Percentiles rank a stretch among this genome's conserved stretches.
These are phyloP conservation scores for Brachyhypopomus occidentalis DNA, from an alignment of 2,113 vertebrate species.

Conservation along the genomic window DNA sequence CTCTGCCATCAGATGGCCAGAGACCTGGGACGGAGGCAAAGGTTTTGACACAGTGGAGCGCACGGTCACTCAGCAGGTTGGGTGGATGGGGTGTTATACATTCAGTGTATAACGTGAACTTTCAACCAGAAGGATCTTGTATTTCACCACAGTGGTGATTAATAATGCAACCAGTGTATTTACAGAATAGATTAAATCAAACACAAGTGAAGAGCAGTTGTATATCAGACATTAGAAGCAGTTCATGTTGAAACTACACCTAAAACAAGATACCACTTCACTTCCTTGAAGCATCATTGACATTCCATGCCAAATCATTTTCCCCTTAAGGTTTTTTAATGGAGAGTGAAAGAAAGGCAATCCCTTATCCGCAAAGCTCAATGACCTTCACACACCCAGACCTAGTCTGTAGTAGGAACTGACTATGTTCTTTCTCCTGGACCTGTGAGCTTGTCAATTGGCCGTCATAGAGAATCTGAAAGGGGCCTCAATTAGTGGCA, in stretches of 20 bases:
- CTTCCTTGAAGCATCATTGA: neutral
- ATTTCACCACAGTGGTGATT: conserved; percentile 3
- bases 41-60: conserved; percentile 1
- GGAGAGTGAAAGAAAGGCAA: conserved; percentile 10
- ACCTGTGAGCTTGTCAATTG: conserved; percentile 61
- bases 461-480: conserved; percentile 70
- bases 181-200: conserved; percentile 32
- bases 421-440: conserved; percentile 41
- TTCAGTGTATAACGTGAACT: conserved; percentile 21
- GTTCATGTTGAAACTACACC: neutral
- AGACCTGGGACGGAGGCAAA: neutral
- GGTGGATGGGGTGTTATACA: neutral
- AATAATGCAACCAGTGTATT: conserved; percentile 28
- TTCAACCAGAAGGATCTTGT: conserved; percentile 11
- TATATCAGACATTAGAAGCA: neutral
- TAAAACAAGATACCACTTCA: neutral
- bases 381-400: conserved; percentile 26
- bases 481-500: conserved; percentile 68
- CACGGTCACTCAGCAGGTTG: no score
- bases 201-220: conserved; percentile 14
- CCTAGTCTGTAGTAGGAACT: neutral
- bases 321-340: neutral
- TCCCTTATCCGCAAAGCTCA: neutral
- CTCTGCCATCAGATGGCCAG: conserved; percentile 9
- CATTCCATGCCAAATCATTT: neutral